These are phyloP conservation scores for Callosobruchus maculatus DNA, from an alignment of 2,888 invertebrate genomes.

Conservation along the genomic window DNA sequence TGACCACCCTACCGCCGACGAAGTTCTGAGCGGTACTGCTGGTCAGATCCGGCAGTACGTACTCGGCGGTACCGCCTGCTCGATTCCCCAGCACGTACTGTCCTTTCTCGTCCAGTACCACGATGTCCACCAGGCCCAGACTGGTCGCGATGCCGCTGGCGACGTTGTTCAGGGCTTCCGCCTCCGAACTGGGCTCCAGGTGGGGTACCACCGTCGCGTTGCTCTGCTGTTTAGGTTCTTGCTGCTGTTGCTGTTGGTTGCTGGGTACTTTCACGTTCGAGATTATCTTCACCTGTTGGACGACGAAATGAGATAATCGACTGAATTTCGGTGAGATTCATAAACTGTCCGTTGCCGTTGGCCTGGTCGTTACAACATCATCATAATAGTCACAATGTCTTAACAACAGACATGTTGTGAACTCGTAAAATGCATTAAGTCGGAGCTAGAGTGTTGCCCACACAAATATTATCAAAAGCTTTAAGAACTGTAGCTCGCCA, in stretches of 20 bases:
- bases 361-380: no score
- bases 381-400: no score
- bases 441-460: no score
- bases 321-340: no score
- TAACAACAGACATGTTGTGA: no score
- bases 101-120: constrained; percentile 60
- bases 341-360: no score
- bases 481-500: no score
- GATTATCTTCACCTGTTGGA: constrained; percentile 30
- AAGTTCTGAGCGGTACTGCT: constrained; percentile 19
- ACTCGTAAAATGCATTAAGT: no score
- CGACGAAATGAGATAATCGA: no score
- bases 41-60: constrained; percentile 45
- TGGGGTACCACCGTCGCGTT: constrained; percentile 21
- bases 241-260: constrained; percentile 13
- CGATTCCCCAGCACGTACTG: constrained; percentile 51
- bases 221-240: constrained; percentile 14
- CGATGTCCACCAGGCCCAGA: constrained; percentile 54
- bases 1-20: constrained; percentile 28
- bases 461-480: no score
- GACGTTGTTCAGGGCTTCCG: constrained; percentile 54
- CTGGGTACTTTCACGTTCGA: constrained; percentile 34
- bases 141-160: constrained; percentile 58
- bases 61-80: constrained; percentile 36
- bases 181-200: constrained; percentile 54